A percentile compares a stretch with the other conserved stretches of the same genome.
phyloP scores from a whole-genome alignment of 2,888 invertebrate genomes.

The Volucella bombylans region DNA sequence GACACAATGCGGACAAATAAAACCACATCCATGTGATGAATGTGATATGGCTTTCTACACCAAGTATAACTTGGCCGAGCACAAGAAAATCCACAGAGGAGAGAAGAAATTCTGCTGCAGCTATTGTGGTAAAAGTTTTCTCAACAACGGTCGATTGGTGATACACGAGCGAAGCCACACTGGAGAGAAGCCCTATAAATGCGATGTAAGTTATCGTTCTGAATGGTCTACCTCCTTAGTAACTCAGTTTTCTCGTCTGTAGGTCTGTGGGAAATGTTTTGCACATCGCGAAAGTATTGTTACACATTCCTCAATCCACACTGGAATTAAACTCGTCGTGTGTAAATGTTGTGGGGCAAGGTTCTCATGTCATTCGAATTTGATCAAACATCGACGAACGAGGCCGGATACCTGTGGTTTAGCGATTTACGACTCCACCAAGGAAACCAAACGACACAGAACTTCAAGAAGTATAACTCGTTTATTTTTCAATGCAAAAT shows the following conservation, averaged over 20 bases:
- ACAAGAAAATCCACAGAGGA: constrained; percentile 78
- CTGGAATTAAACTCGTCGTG: constrained; percentile 79
- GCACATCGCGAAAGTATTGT: constrained; percentile 83
- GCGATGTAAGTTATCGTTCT: constrained; percentile 77
- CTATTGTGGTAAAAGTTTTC: constrained; percentile 79
- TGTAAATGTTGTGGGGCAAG: constrained; percentile 83
- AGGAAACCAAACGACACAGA: constrained; percentile 75
- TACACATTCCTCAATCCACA: constrained; percentile 83
- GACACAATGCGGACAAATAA: constrained; percentile 83
- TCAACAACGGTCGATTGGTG: constrained; percentile 78
- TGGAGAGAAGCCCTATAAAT: constrained; percentile 79
- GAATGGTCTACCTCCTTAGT: background rate
- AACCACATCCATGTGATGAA: constrained; percentile 81
- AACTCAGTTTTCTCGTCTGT: background rate
- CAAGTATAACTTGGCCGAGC: constrained; percentile 78
- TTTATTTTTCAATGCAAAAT: background rate
- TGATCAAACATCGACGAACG: constrained; percentile 83
- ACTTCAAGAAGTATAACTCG: constrained; percentile 75
- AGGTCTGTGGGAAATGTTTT: constrained; percentile 82
- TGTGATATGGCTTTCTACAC: constrained; percentile 78
- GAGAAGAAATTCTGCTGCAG: constrained; percentile 79
- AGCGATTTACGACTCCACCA: constrained; percentile 77
- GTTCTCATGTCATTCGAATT: constrained; percentile 83
- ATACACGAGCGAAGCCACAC: constrained; percentile 80
- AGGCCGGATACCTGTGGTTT: constrained; percentile 83